Conservation (phyloP, 2,797 vertebrate genomes). For the Cossypha polioptera region DNA sequence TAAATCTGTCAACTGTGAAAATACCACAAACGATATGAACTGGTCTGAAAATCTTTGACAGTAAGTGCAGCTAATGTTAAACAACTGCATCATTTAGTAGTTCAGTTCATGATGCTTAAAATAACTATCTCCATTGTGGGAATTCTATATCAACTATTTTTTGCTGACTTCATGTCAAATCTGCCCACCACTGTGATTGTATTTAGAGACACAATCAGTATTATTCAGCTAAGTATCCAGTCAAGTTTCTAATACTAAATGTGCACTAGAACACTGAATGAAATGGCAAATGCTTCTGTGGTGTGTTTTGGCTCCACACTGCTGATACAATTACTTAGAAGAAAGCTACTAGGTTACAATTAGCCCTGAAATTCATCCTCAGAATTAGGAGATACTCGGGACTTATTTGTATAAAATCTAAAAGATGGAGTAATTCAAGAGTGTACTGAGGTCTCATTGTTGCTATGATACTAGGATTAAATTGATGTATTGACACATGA, state of each 20-base stretch:
- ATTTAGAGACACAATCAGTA: neutral
- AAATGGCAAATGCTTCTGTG: neutral
- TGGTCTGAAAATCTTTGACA: neutral
- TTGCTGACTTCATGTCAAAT: neutral
- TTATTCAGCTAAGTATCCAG: neutral
- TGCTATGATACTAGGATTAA: neutral
- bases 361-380: neutral
- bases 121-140: neutral
- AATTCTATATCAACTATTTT: neutral
- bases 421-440: neutral
- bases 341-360: neutral
- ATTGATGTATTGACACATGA: neutral
- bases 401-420: neutral
- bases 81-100: neutral
- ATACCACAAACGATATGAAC: neutral
- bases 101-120: neutral
- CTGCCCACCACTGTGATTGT: neutral
- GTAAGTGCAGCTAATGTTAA: neutral
- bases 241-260: neutral
- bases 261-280: neutral
- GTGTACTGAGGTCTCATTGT: neutral
- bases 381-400: neutral
- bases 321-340: neutral
- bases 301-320: neutral
- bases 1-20: neutral